phyloP scores from a whole-genome alignment of 2,113 vertebrate genomes.

The Silurus glanis region DNA sequence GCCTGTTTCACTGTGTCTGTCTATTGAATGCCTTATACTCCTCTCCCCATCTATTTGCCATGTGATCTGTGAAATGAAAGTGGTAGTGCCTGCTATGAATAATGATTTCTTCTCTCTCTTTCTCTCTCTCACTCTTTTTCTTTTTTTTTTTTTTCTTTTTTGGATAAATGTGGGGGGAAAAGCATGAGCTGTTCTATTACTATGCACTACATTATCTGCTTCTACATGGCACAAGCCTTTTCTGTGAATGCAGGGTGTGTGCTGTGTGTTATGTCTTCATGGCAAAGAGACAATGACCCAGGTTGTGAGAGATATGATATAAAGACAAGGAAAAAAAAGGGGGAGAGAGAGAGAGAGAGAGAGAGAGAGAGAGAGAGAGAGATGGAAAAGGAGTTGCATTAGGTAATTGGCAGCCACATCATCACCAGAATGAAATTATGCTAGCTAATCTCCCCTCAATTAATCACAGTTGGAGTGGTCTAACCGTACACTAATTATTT shows the following conservation, averaged over 20 bases:
- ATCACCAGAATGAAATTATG: conserved; percentile 75
- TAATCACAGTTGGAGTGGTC: conserved; percentile 70
- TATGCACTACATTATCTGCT: neutral
- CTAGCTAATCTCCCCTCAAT: conserved; percentile 74
- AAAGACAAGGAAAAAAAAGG: conserved; percentile 18
- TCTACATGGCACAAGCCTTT: neutral
- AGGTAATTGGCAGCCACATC: conserved; percentile 72
- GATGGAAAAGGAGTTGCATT: conserved; percentile 54
- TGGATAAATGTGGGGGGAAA: conserved; percentile 15
- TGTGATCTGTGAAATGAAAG: conserved; percentile 49
- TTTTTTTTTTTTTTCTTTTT: neutral
- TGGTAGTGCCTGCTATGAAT: conserved; percentile 43
- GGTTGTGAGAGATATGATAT: conserved; percentile 36
- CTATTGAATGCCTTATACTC: conserved; percentile 45
- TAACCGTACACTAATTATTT: conserved; percentile 67
- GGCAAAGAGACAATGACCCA: conserved; percentile 40
- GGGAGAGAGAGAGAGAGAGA: conserved; percentile 26
- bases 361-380: conserved; percentile 21
- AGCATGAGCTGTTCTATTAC: conserved; percentile 35
- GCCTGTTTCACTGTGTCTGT: conserved; percentile 48
- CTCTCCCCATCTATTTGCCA: conserved; percentile 35
- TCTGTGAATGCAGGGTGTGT: neutral
- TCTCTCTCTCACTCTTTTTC: neutral
- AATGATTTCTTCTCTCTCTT: conserved; percentile 14
- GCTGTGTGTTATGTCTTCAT: neutral